phyloP scores from a whole-genome alignment of 2,113 vertebrate genomes.

The Proteles cristata region DNA sequence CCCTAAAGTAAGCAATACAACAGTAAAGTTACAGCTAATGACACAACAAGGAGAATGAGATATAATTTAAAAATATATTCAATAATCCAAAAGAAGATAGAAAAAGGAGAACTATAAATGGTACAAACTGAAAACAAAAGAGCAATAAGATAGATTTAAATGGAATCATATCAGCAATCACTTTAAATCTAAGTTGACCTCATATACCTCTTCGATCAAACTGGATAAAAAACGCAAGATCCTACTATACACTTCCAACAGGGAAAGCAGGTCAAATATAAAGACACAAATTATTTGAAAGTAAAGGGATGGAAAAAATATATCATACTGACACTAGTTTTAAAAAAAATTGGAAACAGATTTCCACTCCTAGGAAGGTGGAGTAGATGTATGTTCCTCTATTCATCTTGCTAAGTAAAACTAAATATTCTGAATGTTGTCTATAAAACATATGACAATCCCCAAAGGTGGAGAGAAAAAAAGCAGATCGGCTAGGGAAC shows the following conservation, averaged over 20 bases:
- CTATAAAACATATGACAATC: neutral
- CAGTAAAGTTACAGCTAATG: constrained; percentile 9
- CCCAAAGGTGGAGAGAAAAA: neutral
- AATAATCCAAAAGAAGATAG: constrained; percentile 2
- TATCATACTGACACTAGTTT: neutral
- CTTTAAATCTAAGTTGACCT: constrained; percentile 13
- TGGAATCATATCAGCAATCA: neutral
- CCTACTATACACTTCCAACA: neutral
- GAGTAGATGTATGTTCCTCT: neutral
- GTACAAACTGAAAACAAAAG: neutral
- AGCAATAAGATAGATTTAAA: neutral
- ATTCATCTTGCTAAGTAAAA: neutral
- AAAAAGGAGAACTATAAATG: neutral
- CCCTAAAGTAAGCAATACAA: neutral
- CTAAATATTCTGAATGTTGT: neutral
- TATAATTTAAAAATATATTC: constrained; percentile 20
- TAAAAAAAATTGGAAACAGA: neutral
- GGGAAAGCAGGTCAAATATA: neutral
- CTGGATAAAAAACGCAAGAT: neutral
- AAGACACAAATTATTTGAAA: neutral
- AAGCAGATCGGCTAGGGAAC: neutral
- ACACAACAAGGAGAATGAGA: neutral
- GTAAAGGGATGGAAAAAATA: neutral
- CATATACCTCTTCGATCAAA: neutral
- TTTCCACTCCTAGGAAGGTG: neutral